These are phyloP conservation scores for Lepus americanus DNA, from an alignment of 2,113 vertebrate genomes.

Conservation along the genomic window DNA sequence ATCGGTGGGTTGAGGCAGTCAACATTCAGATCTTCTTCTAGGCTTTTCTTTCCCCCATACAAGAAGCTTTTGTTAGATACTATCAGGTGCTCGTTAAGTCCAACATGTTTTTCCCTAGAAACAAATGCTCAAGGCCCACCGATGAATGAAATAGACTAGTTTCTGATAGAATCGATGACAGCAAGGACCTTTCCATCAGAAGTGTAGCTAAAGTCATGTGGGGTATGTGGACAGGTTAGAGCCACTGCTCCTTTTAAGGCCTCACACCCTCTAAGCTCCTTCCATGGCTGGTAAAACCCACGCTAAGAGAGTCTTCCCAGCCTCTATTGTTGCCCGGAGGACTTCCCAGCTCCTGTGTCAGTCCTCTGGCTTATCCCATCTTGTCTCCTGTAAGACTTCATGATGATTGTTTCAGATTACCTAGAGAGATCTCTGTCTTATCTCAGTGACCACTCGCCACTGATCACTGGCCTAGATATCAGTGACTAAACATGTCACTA, in stretches of 20 bases:
- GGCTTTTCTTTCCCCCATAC: neutral
- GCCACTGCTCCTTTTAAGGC: neutral
- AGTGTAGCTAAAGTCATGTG: fast-evolving
- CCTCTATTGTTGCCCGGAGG: neutral
- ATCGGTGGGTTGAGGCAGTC: neutral
- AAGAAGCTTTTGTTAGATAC: neutral
- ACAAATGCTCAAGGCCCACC: neutral
- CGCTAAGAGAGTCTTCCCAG: neutral
- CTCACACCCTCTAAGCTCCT: neutral
- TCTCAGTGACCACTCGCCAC: neutral
- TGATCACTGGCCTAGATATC: neutral
- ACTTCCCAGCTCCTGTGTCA: neutral
- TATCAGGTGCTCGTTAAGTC: neutral
- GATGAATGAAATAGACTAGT: neutral
- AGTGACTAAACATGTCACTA: neutral
- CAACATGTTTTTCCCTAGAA: neutral
- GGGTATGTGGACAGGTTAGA: neutral
- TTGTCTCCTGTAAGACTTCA: neutral
- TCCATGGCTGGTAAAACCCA: neutral
- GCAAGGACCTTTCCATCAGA: neutral
- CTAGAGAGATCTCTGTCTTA: neutral
- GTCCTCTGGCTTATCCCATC: neutral
- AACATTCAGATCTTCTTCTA: neutral
- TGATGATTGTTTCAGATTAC: neutral
- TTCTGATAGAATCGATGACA: neutral